A percentile compares a stretch with the other conserved stretches of the same genome.
These are phyloP conservation scores for Drosophila kanekoi DNA, from an alignment of 2,888 invertebrate species.

Conservation along the genomic window DNA sequence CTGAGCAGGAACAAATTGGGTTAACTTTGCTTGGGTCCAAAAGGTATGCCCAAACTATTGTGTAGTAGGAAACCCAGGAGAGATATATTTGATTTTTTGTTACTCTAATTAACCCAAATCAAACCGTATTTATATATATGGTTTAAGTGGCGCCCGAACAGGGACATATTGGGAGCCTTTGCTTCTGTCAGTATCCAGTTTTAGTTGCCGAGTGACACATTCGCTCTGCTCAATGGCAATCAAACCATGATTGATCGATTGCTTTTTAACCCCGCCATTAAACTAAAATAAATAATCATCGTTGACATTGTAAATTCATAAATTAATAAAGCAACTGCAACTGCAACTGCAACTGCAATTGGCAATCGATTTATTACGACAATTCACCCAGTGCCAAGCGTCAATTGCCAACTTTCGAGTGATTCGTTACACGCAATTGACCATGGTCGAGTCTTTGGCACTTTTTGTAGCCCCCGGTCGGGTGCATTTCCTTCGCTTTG, in stretches of 20 bases:
- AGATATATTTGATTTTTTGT: neutral
- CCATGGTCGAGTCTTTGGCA: constrained; percentile 31
- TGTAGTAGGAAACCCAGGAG: neutral
- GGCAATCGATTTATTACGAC: constrained; percentile 61
- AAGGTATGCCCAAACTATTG: no score
- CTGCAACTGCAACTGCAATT: constrained; percentile 50
- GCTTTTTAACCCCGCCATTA: constrained; percentile 72
- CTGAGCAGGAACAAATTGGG: no score
- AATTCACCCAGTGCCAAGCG: constrained; percentile 14
- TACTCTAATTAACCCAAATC: neutral
- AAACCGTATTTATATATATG: constrained; percentile 9
- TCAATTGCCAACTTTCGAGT: constrained; percentile 17
- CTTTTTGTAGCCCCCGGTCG: constrained; percentile 27
- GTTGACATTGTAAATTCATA: constrained; percentile 73
- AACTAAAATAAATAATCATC: constrained; percentile 72
- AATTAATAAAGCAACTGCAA: constrained; percentile 60
- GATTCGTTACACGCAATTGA: constrained; percentile 22
- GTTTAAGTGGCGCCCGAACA: constrained; percentile 4
- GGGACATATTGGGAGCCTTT: constrained; percentile 25
- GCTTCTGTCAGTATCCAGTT: constrained; percentile 22
- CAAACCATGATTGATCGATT: constrained; percentile 68
- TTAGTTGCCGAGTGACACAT: constrained; percentile 43
- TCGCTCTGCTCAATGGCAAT: constrained; percentile 32
- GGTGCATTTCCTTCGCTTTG: constrained; percentile 38
- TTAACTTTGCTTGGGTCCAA: no score